Conservation (phyloP, 1,140 invertebrate species). For the Aradophagus sp. region DNA sequence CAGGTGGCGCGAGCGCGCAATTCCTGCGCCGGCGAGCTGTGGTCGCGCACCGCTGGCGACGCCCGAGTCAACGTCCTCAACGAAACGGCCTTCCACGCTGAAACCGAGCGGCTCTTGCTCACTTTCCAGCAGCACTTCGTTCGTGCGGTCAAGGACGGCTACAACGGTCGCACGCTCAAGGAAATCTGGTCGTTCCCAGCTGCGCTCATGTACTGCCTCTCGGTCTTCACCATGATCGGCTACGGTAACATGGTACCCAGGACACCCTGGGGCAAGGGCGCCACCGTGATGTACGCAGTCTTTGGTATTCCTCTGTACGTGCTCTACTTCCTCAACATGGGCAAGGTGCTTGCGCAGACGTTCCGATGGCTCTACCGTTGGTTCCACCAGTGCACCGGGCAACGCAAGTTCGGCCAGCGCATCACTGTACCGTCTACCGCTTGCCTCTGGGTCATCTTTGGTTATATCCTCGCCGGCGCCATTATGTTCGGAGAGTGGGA, state of each 20-base stretch:
- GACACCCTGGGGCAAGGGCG: slow-evolving; percentile 92
- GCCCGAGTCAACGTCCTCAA: slow-evolving; percentile 83
- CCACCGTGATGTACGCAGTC: slow-evolving; percentile 94
- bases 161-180: slow-evolving; percentile 82
- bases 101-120: slow-evolving; percentile 80
- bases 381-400: slow-evolving; percentile 82
- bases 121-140: slow-evolving; percentile 83
- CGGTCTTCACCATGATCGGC: slow-evolving; percentile 94
- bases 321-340: slow-evolving; percentile 92
- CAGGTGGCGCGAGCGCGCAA: slow-evolving; percentile 74
- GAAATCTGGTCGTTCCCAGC: slow-evolving; percentile 90
- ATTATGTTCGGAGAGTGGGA: slow-evolving; percentile 97
- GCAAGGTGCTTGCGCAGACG: slow-evolving; percentile 84
- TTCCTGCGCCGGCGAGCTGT: slow-evolving; percentile 80
- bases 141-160: slow-evolving; percentile 82
- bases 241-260: slow-evolving; percentile 96
- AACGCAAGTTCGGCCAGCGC: slow-evolving; percentile 74
- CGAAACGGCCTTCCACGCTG: slow-evolving; percentile 80
- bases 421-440: slow-evolving; percentile 93
- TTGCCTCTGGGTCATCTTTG: slow-evolving; percentile 94
- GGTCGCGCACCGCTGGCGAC: slow-evolving; percentile 79
- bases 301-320: slow-evolving; percentile 96
- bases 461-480: slow-evolving; percentile 91
- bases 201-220: slow-evolving; percentile 89
- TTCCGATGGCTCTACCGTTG: slow-evolving; percentile 86